These are phyloP conservation scores for Microctonus brassicae DNA, from an alignment of 2,888 invertebrate genomes.

Conservation along the genomic window DNA sequence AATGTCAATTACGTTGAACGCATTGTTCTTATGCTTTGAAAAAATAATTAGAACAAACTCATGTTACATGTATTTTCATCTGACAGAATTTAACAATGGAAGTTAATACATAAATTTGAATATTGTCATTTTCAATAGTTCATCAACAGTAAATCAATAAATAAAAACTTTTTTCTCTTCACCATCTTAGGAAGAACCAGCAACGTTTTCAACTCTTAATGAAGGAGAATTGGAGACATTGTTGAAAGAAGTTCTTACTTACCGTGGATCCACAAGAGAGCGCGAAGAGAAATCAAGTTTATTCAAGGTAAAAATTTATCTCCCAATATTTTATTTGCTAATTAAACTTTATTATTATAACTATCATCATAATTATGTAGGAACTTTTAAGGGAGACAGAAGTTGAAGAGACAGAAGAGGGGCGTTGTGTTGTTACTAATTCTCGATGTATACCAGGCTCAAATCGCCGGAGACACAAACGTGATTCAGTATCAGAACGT, in stretches of 20 bases:
- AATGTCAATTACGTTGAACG: neutral
- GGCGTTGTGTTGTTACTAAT: slow-evolving; percentile 66
- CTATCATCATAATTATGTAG: slow-evolving; percentile 65
- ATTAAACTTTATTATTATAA: neutral
- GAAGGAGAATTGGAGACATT: slow-evolving; percentile 83
- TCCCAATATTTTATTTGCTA: neutral
- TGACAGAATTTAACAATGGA: neutral
- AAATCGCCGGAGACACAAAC: slow-evolving; percentile 67
- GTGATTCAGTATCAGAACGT: slow-evolving; percentile 71
- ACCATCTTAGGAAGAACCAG: slow-evolving; percentile 65
- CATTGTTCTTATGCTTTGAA: neutral
- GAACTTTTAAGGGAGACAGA: slow-evolving; percentile 83
- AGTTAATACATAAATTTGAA: too few species aligned
- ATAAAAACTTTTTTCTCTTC: too few species aligned
- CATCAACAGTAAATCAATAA: too few species aligned
- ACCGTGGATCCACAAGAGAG: slow-evolving; percentile 84
- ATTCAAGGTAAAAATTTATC: slow-evolving; percentile 76
- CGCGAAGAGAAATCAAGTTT: slow-evolving; percentile 86
- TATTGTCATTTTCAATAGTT: too few species aligned
- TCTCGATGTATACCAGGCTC: slow-evolving; percentile 65
- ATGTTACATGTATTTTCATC: neutral
- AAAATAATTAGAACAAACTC: neutral
- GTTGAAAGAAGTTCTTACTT: slow-evolving; percentile 86
- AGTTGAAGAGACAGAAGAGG: slow-evolving; percentile 76
- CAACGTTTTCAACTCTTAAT: slow-evolving; percentile 74